A percentile compares a stretch with the other conserved stretches of the same genome.
These are phyloP conservation scores for Drosophila gaucha DNA, from an alignment of 2,888 invertebrate species.

Conservation along the genomic window DNA sequence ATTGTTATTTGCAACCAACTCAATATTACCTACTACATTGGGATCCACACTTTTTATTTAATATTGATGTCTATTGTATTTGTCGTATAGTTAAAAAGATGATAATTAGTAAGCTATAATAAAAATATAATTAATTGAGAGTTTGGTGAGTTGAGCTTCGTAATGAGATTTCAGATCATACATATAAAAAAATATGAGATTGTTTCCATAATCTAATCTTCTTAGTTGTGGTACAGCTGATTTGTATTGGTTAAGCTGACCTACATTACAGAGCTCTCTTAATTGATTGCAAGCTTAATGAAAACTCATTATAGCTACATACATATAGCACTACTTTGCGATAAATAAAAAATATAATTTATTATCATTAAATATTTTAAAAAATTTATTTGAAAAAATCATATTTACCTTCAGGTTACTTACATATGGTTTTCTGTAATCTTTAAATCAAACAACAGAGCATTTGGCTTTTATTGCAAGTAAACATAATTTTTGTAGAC, in stretches of 20 bases:
- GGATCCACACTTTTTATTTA: not conserved
- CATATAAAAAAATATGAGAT: not conserved
- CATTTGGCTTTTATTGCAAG: conserved; percentile 1
- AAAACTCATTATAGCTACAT: too few species aligned
- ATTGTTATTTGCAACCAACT: too few species aligned
- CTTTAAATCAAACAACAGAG: not conserved
- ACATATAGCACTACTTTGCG: not conserved
- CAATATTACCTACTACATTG: not conserved
- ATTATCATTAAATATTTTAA: too few species aligned
- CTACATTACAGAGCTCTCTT: not conserved
- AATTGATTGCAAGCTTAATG: not conserved
- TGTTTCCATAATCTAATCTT: not conserved
- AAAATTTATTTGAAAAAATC: too few species aligned
- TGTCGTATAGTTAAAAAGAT: not conserved
- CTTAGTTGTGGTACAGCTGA: not conserved
- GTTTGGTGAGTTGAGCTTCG: too few species aligned
- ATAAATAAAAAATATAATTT: too few species aligned
- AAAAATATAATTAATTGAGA: not conserved
- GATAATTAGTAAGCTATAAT: not conserved
- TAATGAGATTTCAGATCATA: not conserved
- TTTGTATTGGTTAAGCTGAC: not conserved
- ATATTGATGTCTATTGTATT: not conserved
- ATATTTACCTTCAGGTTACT: not conserved
- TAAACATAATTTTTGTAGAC: not conserved
- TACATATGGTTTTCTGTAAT: conserved; percentile 3